Evolutionary conservation across 2,888 invertebrate species (phyloP).

Genomic region (Eumerus sabulonum): DNA sequence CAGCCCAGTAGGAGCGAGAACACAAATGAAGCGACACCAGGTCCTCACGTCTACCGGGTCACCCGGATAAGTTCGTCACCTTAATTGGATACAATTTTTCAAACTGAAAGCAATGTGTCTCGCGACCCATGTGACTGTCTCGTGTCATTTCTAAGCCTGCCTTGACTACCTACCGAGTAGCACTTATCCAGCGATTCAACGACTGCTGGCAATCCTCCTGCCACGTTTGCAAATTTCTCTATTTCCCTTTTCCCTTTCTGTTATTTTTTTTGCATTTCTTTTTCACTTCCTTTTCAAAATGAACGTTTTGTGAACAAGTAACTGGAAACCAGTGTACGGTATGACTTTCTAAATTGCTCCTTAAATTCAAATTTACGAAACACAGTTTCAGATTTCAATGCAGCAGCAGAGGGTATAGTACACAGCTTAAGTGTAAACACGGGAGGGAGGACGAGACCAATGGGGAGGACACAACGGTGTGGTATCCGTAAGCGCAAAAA

Average conservation of each 20-base stretch:
- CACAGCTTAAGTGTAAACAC: conserved; percentile 12
- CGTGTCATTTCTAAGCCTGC: conserved; percentile 58
- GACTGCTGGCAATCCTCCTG: conserved; percentile 5
- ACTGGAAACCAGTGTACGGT: conserved; percentile 58
- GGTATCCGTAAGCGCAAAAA: conserved; percentile 12
- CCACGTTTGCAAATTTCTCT: conserved; percentile 1
- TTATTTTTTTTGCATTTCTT: too few relatives aligned
- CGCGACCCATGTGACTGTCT: conserved; percentile 54
- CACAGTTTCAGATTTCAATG: conserved; percentile 64
- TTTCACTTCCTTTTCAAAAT: too few relatives aligned
- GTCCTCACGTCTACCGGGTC: conserved; percentile 30
- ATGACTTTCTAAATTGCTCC: conserved; percentile 65
- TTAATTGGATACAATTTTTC: conserved; percentile 74
- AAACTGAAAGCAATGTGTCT: conserved; percentile 51
- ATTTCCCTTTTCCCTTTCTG: not conserved
- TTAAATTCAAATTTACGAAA: conserved; percentile 68
- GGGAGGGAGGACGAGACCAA: conserved; percentile 1
- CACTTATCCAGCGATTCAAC: conserved; percentile 30
- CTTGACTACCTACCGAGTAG: conserved; percentile 22
- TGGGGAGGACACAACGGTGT: not conserved
- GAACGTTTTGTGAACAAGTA: conserved; percentile 16
- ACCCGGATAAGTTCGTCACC: conserved; percentile 66
- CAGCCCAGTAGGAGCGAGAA: not conserved
- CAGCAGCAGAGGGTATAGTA: conserved; percentile 12
- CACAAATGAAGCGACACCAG: not conserved